A percentile compares a stretch with the other conserved stretches of the same genome.
Conservation (phyloP, 1,140 invertebrate genomes). For the Drosophila santomea region DNA sequence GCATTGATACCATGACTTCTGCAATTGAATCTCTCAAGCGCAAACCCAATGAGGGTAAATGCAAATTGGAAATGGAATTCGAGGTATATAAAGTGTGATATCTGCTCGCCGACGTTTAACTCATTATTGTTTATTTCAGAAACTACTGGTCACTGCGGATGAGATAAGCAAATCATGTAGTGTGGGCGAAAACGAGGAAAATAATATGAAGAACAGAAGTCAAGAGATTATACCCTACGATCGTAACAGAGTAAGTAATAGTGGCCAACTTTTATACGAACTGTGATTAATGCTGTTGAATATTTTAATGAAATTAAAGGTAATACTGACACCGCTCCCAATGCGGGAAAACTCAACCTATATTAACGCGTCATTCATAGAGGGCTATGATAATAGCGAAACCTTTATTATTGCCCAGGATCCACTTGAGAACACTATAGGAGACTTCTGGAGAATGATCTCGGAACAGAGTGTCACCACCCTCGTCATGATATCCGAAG, state of each 20-base stretch:
- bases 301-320: constrained; percentile 42
- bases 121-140: constrained; percentile 85
- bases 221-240: constrained; percentile 96
- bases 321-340: constrained; percentile 89
- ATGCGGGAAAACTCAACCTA: constrained; percentile 96
- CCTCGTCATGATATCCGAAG: constrained; percentile 97
- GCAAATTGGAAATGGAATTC: constrained; percentile 93
- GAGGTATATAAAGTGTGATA: constrained; percentile 86
- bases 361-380: constrained; percentile 98
- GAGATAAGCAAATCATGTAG: constrained; percentile 93
- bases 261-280: neutral
- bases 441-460: constrained; percentile 98
- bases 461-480: constrained; percentile 96
- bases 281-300: neutral
- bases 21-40: constrained; percentile 89
- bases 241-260: constrained; percentile 91
- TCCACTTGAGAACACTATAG: constrained; percentile 94
- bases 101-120: neutral
- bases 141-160: constrained; percentile 90
- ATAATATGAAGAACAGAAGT: constrained; percentile 94
- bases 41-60: constrained; percentile 86
- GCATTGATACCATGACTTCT: constrained; percentile 89
- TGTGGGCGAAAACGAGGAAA: constrained; percentile 93
- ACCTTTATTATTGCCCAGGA: constrained; percentile 98
- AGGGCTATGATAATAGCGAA: constrained; percentile 97